Base-by-base conservation (phyloP, 2,113 vertebrate species). In the Paradisaea rubra region DNA sequence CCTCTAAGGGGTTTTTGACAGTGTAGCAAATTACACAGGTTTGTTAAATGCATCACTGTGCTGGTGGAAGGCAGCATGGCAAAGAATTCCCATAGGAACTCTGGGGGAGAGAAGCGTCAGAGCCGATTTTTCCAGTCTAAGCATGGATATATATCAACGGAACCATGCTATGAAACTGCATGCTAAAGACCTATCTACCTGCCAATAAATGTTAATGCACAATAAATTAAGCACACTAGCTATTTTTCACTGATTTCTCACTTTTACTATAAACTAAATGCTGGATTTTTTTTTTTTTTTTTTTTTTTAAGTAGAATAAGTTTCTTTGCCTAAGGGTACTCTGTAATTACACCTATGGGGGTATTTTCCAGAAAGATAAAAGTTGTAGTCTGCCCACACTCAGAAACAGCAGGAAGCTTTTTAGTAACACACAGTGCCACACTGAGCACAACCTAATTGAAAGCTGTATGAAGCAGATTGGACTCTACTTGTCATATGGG, bases 371-470 rank as follows among this genome's bases (percentile, higher is more conserved):
- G 70, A 49, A 35, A 72, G 61, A 18, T 41, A 81, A 85, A 70
- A 85, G 59, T 59, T 65, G 22, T 69, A 44, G n/a, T 41, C 44
- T 39, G 44, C n/a, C 77, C 49, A 76, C 41, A 37, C 30, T 86
- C 83, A 27, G 41, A 89, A 76, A 14, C 49, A 61, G 41, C 71
- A 80, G 81, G 73, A 89, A 64, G 25, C 31, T 91, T 82, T 93
- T 53, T 45, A 89, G 61, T 53, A 85, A 37, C 41, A 76, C 56
- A 42, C 6, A 19, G 56, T 27, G 50, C 10, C 87, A 88, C 0
- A 15, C 45, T 72, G 78, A 89, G 90, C 45, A 69, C 49, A 73
- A 57, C 25, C 31, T 81, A 81, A 85, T 56, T 68, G 70, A 89
- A 76, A 91, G 63, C 21, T 12, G 2, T 6, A 25, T 33, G 61